A percentile compares a stretch with the other conserved stretches of the same genome.
These are phyloP conservation scores for Xestia c-nigrum DNA, from an alignment of 2,888 invertebrate genomes.

Conservation along the genomic window DNA sequence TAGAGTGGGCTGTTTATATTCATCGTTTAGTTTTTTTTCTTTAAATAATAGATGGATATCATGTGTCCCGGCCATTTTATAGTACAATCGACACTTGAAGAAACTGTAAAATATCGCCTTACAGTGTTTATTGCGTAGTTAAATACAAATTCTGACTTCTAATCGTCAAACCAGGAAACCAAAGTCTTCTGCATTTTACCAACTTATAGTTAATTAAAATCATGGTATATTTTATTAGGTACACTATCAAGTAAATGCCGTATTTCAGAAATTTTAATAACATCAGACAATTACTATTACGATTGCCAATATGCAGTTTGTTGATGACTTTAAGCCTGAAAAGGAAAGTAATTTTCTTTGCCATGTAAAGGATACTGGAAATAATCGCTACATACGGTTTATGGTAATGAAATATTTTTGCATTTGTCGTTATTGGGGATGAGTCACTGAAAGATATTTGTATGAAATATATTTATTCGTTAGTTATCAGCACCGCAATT, in stretches of 20 bases:
- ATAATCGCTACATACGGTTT: background rate
- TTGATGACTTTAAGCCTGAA: slow-evolving; percentile 19
- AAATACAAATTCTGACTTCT: slow-evolving; percentile 16
- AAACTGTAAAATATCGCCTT: slow-evolving; percentile 52
- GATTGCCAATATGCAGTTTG: slow-evolving; percentile 20
- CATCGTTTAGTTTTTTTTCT: slow-evolving; percentile 30
- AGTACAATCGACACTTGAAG: slow-evolving; percentile 13
- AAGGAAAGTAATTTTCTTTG: slow-evolving; percentile 20
- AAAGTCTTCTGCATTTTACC: background rate
- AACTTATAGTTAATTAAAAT: slow-evolving; percentile 2
- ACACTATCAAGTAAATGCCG: background rate
- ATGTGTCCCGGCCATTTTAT: slow-evolving; percentile 42
- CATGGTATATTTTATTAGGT: slow-evolving; percentile 21
- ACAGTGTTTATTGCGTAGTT: slow-evolving; percentile 33
- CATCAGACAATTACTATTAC: slow-evolving; percentile 1
- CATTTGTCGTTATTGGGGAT: background rate
- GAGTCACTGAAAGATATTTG: background rate
- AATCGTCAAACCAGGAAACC: slow-evolving; percentile 6
- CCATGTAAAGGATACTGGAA: slow-evolving; percentile 8
- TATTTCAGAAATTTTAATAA: slow-evolving; percentile 13
- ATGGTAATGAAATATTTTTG: slow-evolving; percentile 17
- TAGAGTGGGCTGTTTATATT: slow-evolving; percentile 42
- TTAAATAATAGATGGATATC: slow-evolving; percentile 19
- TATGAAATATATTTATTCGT: background rate
- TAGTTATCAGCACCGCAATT: background rate